A percentile compares a stretch with the other conserved stretches of the same genome.
Conservation (phyloP, 2,113 vertebrate genomes). For the Sebastes schlegelii region DNA sequence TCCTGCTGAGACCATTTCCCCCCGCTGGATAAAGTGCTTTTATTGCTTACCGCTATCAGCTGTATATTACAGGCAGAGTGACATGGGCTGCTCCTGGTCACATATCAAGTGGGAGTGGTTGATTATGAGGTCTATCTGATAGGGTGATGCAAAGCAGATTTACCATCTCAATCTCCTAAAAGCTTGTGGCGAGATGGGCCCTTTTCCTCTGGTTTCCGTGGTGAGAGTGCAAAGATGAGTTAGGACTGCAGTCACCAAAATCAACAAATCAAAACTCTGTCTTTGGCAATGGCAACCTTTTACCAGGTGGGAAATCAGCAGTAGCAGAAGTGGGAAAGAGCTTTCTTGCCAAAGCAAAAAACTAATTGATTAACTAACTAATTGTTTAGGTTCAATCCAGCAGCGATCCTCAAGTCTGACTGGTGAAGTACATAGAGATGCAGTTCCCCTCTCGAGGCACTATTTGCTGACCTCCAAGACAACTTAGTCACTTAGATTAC, state of each 20-base stretch:
- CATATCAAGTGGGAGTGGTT: slow-evolving; percentile 34
- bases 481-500: neutral
- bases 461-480: neutral
- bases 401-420: neutral
- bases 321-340: neutral
- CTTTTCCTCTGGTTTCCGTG: neutral
- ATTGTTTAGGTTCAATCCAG: neutral
- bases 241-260: neutral
- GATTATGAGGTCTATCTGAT: slow-evolving; percentile 43
- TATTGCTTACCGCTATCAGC: slow-evolving; percentile 43
- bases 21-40: slow-evolving; percentile 34
- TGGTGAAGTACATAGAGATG: neutral
- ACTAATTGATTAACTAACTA: too few species aligned
- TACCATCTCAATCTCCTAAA: slow-evolving; percentile 59
- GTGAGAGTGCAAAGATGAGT: slow-evolving; percentile 9
- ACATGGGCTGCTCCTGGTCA: slow-evolving; percentile 32
- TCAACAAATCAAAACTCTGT: slow-evolving; percentile 15
- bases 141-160: slow-evolving; percentile 39
- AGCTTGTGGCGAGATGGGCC: slow-evolving; percentile 10
- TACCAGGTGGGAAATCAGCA: neutral
- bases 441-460: neutral
- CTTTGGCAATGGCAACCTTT: slow-evolving; percentile 9
- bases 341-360: neutral
- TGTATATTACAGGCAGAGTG: slow-evolving; percentile 43
- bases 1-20: slow-evolving; percentile 22